These are phyloP conservation scores for Eupelmus urozonus DNA, from an alignment of 2,888 invertebrate genomes.

Conservation along the genomic window DNA sequence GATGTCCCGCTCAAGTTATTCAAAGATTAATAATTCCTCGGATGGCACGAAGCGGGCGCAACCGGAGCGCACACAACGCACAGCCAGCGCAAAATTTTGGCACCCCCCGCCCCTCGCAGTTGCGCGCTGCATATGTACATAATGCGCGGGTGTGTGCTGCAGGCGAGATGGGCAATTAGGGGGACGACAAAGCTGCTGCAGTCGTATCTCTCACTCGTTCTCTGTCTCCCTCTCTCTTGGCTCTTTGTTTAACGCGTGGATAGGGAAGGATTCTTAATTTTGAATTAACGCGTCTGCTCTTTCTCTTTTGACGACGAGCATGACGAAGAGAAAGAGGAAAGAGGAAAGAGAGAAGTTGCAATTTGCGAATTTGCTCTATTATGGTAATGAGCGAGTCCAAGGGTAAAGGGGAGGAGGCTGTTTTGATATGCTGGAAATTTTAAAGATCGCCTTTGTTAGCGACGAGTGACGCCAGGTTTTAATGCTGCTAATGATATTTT, in stretches of 20 bases:
- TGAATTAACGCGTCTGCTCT: constrained; percentile 35
- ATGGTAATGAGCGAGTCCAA: constrained; percentile 16
- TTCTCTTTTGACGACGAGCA: not conserved
- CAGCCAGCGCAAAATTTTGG: constrained; percentile 25
- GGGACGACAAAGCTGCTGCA: constrained; percentile 37
- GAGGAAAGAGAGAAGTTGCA: not conserved
- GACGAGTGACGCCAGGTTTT: too few species aligned
- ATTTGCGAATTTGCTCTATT: constrained; percentile 36
- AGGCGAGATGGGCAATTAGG: constrained; percentile 51
- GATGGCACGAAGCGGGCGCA: too few species aligned
- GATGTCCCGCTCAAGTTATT: constrained; percentile 30
- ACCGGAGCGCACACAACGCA: constrained; percentile 1
- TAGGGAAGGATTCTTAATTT: constrained; percentile 47
- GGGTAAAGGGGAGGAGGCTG: not conserved
- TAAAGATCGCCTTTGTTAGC: not conserved
- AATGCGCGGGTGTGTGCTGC: not conserved
- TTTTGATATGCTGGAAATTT: not conserved
- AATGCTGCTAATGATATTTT: too few species aligned
- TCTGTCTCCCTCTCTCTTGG: not conserved
- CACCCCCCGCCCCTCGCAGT: not conserved
- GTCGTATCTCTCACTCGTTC: not conserved
- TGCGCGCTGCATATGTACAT: constrained; percentile 27
- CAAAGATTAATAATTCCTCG: constrained; percentile 43
- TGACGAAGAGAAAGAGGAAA: not conserved
- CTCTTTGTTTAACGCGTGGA: constrained; percentile 30